Percentiles rank a stretch among this genome's conserved stretches.
These are phyloP conservation scores for Sitta carolinensis DNA, from an alignment of 2,797 vertebrate species.

Conservation along the genomic window DNA sequence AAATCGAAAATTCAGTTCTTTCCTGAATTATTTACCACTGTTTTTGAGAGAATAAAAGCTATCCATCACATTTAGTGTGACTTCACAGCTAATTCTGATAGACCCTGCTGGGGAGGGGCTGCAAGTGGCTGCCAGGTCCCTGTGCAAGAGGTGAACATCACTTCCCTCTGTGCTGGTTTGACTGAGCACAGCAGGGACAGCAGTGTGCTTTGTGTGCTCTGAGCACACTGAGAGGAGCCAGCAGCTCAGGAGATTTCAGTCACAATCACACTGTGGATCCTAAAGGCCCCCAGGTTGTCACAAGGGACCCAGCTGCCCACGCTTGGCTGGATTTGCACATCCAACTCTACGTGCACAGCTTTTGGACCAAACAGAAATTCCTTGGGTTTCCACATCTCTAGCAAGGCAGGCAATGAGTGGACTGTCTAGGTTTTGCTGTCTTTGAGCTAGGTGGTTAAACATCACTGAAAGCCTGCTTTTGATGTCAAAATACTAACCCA, in stretches of 20 bases:
- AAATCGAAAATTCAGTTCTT: background rate
- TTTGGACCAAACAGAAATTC: background rate
- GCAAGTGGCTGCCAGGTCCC: background rate
- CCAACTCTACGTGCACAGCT: fast-evolving
- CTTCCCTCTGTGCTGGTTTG: background rate
- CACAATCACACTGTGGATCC: background rate
- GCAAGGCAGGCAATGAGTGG: background rate
- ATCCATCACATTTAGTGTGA: background rate
- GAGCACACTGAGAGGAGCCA: background rate
- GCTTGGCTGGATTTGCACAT: background rate
- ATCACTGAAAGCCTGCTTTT: background rate
- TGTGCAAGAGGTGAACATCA: fast-evolving
- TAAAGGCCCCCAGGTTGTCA: background rate
- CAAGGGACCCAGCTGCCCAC: background rate
- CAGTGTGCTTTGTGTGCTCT: background rate
- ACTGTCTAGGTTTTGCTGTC: background rate
- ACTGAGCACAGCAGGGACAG: background rate
- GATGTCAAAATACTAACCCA: background rate
- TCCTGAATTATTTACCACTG: background rate
- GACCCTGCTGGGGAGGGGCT: background rate
- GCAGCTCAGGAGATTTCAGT: background rate
- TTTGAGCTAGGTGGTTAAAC: background rate
- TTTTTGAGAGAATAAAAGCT: background rate
- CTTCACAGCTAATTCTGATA: background rate
- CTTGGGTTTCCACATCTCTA: background rate